These are phyloP conservation scores for Pogonomyrmex californicus DNA, from an alignment of 1,140 invertebrate genomes.

Conservation along the genomic window DNA sequence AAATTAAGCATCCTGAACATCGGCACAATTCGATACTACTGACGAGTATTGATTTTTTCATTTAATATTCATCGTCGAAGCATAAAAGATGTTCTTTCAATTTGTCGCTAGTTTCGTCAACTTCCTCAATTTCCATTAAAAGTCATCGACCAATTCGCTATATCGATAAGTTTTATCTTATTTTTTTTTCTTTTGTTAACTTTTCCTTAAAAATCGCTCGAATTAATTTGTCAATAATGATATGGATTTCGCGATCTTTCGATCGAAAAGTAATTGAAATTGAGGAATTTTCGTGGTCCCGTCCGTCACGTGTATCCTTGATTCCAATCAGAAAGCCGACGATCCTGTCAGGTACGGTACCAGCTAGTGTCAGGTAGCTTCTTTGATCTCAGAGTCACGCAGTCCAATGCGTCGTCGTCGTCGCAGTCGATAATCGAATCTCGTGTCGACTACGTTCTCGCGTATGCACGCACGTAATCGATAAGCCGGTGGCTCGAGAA, in stretches of 20 bases:
- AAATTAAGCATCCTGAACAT: conserved; percentile 12
- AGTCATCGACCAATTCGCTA: background rate
- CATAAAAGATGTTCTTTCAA: background rate
- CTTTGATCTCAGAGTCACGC: conserved; percentile 22
- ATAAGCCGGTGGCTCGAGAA: conserved; percentile 54
- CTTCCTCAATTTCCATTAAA: background rate
- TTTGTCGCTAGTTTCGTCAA: background rate
- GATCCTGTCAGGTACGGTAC: background rate
- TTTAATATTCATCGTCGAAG: background rate
- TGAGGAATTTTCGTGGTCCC: background rate
- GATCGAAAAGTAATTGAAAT: background rate
- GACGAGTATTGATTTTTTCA: background rate
- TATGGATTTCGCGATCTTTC: background rate
- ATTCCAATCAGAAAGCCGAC: background rate
- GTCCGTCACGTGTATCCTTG: background rate
- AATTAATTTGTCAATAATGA: background rate
- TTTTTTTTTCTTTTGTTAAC: background rate
- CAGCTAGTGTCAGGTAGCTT: background rate
- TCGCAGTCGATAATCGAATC: conserved; percentile 62
- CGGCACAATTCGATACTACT: background rate
- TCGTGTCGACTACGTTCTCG: conserved; percentile 48
- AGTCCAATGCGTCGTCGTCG: conserved; percentile 28
- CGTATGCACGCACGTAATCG: conserved; percentile 69
- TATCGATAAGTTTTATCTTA: background rate
- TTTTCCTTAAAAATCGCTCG: background rate